Percentiles rank a stretch among this genome's conserved stretches.
Evolutionary conservation across 2,888 invertebrate genomes (phyloP).

Genomic region (Cheilosia urbana): DNA sequence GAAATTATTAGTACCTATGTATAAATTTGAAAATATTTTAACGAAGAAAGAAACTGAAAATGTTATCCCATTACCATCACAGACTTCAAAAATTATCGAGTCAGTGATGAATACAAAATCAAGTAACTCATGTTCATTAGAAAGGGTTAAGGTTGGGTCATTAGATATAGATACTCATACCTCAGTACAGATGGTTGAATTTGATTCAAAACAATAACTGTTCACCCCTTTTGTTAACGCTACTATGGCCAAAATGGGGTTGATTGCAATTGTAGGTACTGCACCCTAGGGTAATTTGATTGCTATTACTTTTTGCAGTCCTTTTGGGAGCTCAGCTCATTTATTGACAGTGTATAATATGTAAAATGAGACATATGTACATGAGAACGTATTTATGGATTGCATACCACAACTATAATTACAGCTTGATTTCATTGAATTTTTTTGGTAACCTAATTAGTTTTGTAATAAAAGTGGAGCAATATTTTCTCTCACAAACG

Average conservation of each 20-base stretch:
- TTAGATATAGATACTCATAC: background rate
- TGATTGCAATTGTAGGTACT: background rate
- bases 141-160: slow-evolving; percentile 2
- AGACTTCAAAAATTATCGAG: background rate
- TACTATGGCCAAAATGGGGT: background rate
- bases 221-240: background rate
- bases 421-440: too few species aligned
- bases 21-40: background rate
- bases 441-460: too few species aligned
- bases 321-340: background rate
- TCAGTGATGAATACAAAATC: slow-evolving; percentile 6
- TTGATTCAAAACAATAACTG: background rate
- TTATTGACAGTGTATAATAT: background rate
- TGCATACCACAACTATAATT: too few species aligned
- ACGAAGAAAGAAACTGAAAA: background rate
- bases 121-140: slow-evolving; percentile 1
- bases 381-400: background rate
- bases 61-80: background rate
- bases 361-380: background rate
- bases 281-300: background rate
- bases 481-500: too few species aligned
- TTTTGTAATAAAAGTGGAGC: too few species aligned
- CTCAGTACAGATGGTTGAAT: slow-evolving; percentile 1
- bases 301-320: background rate
- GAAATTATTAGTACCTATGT: background rate